Evolutionary conservation across 1,140 invertebrate species (phyloP), one percentile per base, ranked within the genome.

Genomic region (Zaprionus tsacasi): DNA sequence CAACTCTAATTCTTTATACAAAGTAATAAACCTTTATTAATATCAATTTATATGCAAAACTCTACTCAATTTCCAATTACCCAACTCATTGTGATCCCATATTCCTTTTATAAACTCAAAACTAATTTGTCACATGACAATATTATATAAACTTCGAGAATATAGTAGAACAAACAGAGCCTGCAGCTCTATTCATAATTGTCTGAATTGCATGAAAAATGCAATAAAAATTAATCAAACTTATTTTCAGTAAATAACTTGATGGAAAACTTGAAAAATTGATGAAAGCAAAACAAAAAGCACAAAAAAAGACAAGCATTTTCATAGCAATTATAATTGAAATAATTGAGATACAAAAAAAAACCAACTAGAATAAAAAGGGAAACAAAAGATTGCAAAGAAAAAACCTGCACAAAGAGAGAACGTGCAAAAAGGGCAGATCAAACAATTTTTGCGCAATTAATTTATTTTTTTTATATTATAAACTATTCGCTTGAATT

Each of bases 221-320:
- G 25, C 54, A 74, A 83, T 81, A 74, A 85, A 83, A 85, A 66
- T 81, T 74, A 81, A 85, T 85, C 66, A 81, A 86, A 81, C 81
- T 73, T 64, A 82, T 78, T 78, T 81, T 52, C 55, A 13, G 43
- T 30, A 63, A 81, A 78, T 74, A 67, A 72, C 69, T 81, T 69
- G 54, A 40, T 13, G 55, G 40, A 21, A 54, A 8, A 45, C 65
- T 79, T 81, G 81, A 75, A 68, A 38, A 38, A 11, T 30, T 15
- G 33, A 70, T 45, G 56, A 61, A 45, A 45, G 7, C n/a, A 15
- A 8, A 45, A 45, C 13, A 40, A 45, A 83, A 60, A 68, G 33
- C 48, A 33, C 30, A 71, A 64, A 71, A 69, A 58, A 52, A 55
- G 38, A 57, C 6, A 40, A 70, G 64, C 59, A 13, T 55, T 30